Evolutionary conservation across 2,888 invertebrate species (phyloP).

Genomic region (Petrophora chlorosata): DNA sequence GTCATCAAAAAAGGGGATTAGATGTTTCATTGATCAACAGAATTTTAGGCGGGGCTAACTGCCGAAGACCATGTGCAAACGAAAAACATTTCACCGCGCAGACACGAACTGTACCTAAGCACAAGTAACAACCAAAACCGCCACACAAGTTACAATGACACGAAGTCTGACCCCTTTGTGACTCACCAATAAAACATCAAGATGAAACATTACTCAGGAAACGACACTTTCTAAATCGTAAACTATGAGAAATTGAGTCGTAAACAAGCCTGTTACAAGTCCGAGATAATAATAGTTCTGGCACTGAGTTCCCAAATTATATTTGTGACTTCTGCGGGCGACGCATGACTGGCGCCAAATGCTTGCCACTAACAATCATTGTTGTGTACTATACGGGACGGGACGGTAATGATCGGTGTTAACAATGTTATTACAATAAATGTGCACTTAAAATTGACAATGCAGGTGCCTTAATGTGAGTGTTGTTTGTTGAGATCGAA

Average conservation of each 20-base stretch:
- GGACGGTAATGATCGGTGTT: conserved; percentile 2
- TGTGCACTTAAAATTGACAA: too few relatives aligned
- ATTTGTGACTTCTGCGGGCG: conserved; percentile 31
- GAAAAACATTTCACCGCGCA: too few relatives aligned
- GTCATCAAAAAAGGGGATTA: too few relatives aligned
- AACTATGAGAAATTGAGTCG: conserved; percentile 45
- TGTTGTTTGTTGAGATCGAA: too few relatives aligned
- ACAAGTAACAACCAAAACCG: neutral
- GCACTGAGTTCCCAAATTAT: conserved; percentile 58
- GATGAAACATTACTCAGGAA: conserved; percentile 23
- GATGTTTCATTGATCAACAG: too few relatives aligned
- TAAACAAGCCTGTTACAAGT: conserved; percentile 49
- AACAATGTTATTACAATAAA: too few relatives aligned
- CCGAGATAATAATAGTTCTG: conserved; percentile 58
- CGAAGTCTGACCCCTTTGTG: conserved; percentile 14
- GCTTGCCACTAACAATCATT: conserved; percentile 35
- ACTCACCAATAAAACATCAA: conserved; percentile 17
- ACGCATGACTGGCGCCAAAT: conserved; percentile 44
- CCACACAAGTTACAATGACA: conserved; percentile 9
- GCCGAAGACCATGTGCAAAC: too few relatives aligned
- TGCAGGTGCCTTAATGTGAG: too few relatives aligned
- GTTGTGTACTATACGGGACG: conserved; percentile 6
- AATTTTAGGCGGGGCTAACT: too few relatives aligned
- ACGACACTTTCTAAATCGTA: conserved; percentile 37
- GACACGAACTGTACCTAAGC: too few relatives aligned